Evolutionary conservation across 2,797 vertebrate genomes (phyloP).

Genomic region (Vespertilio murinus): DNA sequence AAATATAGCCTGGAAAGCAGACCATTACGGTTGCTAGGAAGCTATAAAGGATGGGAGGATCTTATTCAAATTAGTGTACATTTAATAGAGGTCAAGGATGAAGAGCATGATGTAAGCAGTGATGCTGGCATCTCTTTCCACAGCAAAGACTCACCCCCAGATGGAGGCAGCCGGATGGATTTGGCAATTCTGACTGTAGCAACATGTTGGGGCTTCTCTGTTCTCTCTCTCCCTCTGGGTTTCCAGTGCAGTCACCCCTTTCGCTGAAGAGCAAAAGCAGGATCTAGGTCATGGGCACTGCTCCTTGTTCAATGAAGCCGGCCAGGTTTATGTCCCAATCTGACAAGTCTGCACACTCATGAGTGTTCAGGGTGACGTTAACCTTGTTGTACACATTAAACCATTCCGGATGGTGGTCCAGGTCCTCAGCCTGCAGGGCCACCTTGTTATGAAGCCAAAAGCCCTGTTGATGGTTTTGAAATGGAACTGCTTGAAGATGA

Average conservation of each 20-base stretch:
- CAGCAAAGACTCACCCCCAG: not conserved
- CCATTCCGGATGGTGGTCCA: constrained; percentile 90
- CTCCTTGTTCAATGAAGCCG: constrained; percentile 95
- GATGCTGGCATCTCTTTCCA: not conserved
- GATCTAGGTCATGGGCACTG: constrained; percentile 86
- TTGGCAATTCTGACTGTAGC: not conserved
- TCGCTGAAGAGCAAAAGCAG: not conserved
- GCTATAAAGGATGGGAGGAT: not conserved
- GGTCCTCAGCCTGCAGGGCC: constrained; percentile 88
- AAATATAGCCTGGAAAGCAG: not conserved
- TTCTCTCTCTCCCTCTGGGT: not conserved
- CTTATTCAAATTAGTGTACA: not conserved
- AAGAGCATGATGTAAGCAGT: not conserved
- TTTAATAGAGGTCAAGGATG: not conserved
- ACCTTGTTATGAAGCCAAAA: constrained; percentile 91
- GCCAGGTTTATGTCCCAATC: constrained; percentile 96
- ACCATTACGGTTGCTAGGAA: not conserved
- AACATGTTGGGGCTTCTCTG: not conserved
- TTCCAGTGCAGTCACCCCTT: not conserved
- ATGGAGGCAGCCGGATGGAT: not conserved
- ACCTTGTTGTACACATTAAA: constrained; percentile 93
- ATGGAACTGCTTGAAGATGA: constrained; percentile 97
- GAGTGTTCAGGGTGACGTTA: constrained; percentile 97
- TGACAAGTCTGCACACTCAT: constrained; percentile 95
- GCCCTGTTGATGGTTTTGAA: constrained; percentile 98